A percentile compares a stretch with the other conserved stretches of the same genome.
Conservation (phyloP, 2,113 vertebrate species). For the Syngnathoides biaculeatus region DNA sequence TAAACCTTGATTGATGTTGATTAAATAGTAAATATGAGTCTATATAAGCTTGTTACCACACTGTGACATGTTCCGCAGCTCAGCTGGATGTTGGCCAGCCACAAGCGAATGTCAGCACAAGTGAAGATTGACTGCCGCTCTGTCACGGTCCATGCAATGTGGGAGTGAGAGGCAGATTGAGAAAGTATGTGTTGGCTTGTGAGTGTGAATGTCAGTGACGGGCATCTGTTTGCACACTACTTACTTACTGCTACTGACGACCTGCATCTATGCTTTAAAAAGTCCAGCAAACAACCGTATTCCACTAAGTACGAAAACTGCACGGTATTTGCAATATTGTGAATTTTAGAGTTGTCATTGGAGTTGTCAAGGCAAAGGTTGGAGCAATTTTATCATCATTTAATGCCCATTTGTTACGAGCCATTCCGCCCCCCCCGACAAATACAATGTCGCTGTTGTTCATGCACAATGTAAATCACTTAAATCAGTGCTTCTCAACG, state of each 20-base stretch:
- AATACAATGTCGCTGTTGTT: too few relatives aligned
- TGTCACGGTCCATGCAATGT: constrained; percentile 40
- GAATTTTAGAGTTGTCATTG: constrained; percentile 35
- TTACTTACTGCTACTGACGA: constrained; percentile 11
- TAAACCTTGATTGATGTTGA: neutral
- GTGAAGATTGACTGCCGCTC: constrained; percentile 61
- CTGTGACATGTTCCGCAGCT: constrained; percentile 56
- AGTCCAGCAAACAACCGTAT: constrained; percentile 11
- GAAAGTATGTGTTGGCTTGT: constrained; percentile 52
- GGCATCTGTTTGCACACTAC: constrained; percentile 25
- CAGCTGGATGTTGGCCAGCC: constrained; percentile 53
- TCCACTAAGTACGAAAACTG: constrained; percentile 16
- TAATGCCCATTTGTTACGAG: constrained; percentile 66
- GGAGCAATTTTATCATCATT: constrained; percentile 67
- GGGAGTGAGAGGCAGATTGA: constrained; percentile 56
- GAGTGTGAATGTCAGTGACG: constrained; percentile 22
- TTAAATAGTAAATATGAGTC: constrained; percentile 1
- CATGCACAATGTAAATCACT: too few relatives aligned
- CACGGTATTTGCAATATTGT: constrained; percentile 23
- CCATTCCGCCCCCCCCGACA: constrained; percentile 42
- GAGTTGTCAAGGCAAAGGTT: constrained; percentile 27
- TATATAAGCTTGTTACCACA: constrained; percentile 4
- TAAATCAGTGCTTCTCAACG: too few relatives aligned
- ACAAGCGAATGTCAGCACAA: constrained; percentile 56
- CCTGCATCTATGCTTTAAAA: constrained; percentile 12